Evolutionary conservation across 2,888 invertebrate species (phyloP).

Genomic region (Tinea trinotella): DNA sequence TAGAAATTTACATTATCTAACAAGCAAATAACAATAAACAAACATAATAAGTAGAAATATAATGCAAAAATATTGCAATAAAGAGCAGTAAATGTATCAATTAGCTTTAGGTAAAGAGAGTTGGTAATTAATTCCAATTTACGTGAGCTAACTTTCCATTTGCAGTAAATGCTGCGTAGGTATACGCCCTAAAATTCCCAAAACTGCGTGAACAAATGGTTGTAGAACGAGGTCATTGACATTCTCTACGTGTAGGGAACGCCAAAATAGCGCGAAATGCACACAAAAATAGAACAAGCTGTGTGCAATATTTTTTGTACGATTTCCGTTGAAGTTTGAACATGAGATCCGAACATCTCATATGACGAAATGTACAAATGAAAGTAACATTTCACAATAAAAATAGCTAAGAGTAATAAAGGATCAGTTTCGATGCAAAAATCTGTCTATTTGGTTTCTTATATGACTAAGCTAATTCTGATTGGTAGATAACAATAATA

Average conservation of each 20-base stretch:
- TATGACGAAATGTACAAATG: background rate
- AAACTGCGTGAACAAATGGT: constrained; percentile 68
- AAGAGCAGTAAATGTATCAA: background rate
- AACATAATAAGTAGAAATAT: background rate
- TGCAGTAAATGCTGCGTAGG: constrained; percentile 21
- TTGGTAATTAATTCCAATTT: constrained; percentile 2
- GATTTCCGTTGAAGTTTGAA: constrained; percentile 38
- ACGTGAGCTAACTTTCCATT: constrained; percentile 15
- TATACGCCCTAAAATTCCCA: constrained; percentile 61
- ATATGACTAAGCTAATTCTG: background rate
- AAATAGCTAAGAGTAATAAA: background rate
- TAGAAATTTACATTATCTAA: no score
- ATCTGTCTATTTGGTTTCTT: background rate
- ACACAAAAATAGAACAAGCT: constrained; percentile 69
- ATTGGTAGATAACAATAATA: no score
- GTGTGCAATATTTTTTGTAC: constrained; percentile 70
- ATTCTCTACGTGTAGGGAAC: constrained; percentile 63
- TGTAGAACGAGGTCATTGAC: constrained; percentile 68
- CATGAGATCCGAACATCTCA: background rate
- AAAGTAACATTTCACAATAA: background rate
- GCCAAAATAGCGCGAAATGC: constrained; percentile 73
- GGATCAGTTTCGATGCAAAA: no score
- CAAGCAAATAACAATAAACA: no score
- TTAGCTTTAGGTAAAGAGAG: background rate
- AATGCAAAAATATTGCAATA: background rate